phyloP scores from a whole-genome alignment of 2,797 vertebrate species.

The Onychomys arenicola region DNA sequence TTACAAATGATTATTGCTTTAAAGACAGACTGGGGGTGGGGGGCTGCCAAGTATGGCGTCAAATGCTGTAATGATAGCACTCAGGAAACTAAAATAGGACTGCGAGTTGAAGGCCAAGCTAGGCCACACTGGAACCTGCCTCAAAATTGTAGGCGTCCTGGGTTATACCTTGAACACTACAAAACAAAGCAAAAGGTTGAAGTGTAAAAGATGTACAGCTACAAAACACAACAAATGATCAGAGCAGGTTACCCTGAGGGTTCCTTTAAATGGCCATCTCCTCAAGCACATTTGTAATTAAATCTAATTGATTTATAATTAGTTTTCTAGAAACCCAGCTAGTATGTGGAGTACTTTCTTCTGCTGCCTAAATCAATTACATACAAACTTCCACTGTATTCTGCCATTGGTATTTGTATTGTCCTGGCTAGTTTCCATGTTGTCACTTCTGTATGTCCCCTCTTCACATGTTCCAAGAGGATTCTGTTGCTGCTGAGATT shows the following conservation, averaged over 20 bases:
- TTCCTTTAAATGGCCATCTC: slow-evolving; percentile 27
- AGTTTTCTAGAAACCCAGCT: slow-evolving; percentile 59
- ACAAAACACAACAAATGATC: slow-evolving; percentile 11
- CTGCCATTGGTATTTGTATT: slow-evolving; percentile 13
- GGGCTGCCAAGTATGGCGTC: no score
- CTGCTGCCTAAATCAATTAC: slow-evolving; percentile 33
- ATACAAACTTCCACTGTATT: neutral
- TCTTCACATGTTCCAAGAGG: neutral
- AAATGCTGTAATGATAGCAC: neutral
- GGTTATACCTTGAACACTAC: neutral
- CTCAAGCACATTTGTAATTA: slow-evolving; percentile 37
- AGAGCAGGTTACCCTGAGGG: slow-evolving; percentile 36
- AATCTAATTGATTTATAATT: slow-evolving; percentile 48
- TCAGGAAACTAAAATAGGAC: no score
- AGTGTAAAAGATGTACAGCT: neutral
- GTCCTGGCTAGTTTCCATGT: slow-evolving; percentile 13
- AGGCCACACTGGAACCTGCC: neutral
- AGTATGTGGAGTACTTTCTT: slow-evolving; percentile 8
- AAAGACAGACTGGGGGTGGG: neutral
- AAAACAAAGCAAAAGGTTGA: neutral
- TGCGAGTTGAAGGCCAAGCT: neutral
- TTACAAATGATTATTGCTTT: slow-evolving; percentile 34
- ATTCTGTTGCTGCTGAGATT: slow-evolving; percentile 15
- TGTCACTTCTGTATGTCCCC: slow-evolving; percentile 33
- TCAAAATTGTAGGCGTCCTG: neutral